These are phyloP conservation scores for Drosophila anomalata DNA, from an alignment of 2,888 invertebrate species.

Conservation along the genomic window DNA sequence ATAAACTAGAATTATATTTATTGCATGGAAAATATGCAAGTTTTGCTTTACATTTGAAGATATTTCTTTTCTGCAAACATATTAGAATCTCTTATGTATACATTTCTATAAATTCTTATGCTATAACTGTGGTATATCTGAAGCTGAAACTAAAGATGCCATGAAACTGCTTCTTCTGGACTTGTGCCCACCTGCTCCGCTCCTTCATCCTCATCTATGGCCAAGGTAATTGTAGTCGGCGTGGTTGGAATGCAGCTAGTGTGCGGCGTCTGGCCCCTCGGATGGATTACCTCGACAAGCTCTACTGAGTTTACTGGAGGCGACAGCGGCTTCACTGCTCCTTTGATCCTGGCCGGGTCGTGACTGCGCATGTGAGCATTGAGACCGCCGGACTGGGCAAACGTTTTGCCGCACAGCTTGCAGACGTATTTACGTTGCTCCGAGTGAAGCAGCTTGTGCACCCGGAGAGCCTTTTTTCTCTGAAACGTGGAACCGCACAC, in stretches of 20 bases:
- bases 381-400: constrained; percentile 81
- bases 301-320: constrained; percentile 7
- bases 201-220: constrained; percentile 40
- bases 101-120: constrained; percentile 1
- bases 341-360: constrained; percentile 43
- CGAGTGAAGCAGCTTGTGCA: constrained; percentile 80
- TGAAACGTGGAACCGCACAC: constrained; percentile 81
- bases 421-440: constrained; percentile 79
- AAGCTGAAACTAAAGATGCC: not conserved
- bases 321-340: constrained; percentile 18
- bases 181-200: constrained; percentile 36
- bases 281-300: constrained; percentile 20
- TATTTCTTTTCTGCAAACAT: not conserved
- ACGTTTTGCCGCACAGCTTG: constrained; percentile 78
- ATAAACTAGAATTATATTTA: not conserved
- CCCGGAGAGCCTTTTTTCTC: constrained; percentile 80
- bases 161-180: not conserved
- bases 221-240: constrained; percentile 34
- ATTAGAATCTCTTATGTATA: not conserved
- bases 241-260: constrained; percentile 7
- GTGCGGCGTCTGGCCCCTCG: constrained; percentile 2
- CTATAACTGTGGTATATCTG: not conserved
- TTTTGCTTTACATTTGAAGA: not conserved
- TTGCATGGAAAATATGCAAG: not conserved
- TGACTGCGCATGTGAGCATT: constrained; percentile 81